Conservation (phyloP, 2,888 invertebrate species). For the Reticulitermes lucifugus region DNA sequence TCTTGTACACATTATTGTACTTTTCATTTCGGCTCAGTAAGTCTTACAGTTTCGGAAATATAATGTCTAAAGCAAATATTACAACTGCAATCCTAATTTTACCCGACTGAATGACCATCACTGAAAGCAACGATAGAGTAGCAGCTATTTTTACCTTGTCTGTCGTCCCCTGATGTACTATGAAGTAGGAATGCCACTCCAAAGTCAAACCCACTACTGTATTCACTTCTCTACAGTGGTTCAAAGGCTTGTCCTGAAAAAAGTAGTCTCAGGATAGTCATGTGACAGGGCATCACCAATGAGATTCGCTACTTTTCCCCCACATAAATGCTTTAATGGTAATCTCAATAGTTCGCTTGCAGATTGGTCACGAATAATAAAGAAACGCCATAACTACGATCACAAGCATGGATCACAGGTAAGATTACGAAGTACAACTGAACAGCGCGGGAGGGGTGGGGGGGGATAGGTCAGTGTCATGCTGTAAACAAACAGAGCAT, state of each 20-base stretch:
- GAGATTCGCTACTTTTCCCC: not conserved
- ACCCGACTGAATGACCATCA: not conserved
- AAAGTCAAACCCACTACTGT: not conserved
- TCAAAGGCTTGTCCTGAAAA: not conserved
- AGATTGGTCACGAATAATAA: not conserved
- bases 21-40: too few relatives aligned
- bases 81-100: too few relatives aligned
- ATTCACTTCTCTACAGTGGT: not conserved
- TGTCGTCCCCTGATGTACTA: not conserved
- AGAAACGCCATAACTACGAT: not conserved
- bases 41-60: too few relatives aligned
- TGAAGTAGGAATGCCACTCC: not conserved
- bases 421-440: not conserved
- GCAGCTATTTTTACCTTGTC: conserved; percentile 12
- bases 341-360: not conserved
- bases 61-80: too few relatives aligned
- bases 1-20: too few relatives aligned
- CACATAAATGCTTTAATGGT: not conserved
- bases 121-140: not conserved
- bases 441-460: not conserved
- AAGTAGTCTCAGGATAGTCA: not conserved
- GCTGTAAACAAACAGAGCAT: too few relatives aligned
- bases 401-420: not conserved
- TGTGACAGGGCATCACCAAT: not conserved
- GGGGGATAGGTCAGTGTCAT: not conserved